Evolutionary conservation across 1,140 invertebrate species (phyloP).

Genomic region (Plectrocnemia conspersa): DNA sequence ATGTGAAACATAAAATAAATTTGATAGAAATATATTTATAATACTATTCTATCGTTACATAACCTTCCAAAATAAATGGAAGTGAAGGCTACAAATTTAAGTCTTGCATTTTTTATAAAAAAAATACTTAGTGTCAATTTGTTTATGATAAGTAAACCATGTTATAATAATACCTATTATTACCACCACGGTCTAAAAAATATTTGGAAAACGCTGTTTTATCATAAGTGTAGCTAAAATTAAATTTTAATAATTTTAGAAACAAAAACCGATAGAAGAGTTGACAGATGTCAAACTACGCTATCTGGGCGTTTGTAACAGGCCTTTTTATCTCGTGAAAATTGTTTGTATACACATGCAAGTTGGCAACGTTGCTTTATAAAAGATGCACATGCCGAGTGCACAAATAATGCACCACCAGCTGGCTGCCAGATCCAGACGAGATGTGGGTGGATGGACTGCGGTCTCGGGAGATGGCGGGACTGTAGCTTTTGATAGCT

Average conservation of each 20-base stretch:
- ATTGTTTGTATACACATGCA: neutral
- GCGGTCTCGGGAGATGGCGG: neutral
- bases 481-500: neutral
- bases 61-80: too few relatives aligned
- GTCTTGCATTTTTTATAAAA: too few relatives aligned
- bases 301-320: neutral
- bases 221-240: neutral
- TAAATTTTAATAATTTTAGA: neutral
- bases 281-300: neutral
- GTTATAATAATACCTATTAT: too few relatives aligned
- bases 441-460: neutral
- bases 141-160: too few relatives aligned
- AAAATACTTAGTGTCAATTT: too few relatives aligned
- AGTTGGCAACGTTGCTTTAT: neutral
- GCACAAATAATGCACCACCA: neutral
- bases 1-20: too few relatives aligned
- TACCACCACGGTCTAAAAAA: neutral
- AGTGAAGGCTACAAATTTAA: too few relatives aligned
- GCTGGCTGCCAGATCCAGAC: neutral
- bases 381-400: slow-evolving; percentile 1
- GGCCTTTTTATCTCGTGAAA: neutral
- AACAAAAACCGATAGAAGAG: neutral
- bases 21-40: too few relatives aligned
- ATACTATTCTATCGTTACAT: too few relatives aligned
- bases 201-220: neutral